Evolutionary conservation across 2,888 invertebrate species (phyloP), one percentile per base, ranked within the genome.

Genomic region (Plagiodera versicolora): DNA sequence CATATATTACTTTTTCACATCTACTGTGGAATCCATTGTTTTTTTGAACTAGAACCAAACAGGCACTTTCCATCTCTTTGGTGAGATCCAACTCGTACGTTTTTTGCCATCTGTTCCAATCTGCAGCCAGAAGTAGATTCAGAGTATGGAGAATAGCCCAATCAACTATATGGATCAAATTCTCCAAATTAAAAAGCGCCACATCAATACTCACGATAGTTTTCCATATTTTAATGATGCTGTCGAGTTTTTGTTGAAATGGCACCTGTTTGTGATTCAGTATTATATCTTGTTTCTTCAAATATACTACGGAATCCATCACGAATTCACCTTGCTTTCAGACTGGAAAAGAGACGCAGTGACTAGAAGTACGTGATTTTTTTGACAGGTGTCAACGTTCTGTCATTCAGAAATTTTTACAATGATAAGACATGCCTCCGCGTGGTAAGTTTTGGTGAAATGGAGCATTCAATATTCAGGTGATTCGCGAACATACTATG

Each of bases 141-240:
- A 79, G 59, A 14, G 77, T 77, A 65, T 79, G 78, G 44, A 77
- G 65, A 68, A 77, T 77, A 9, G 77, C 77, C 78, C 78, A 79
- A 64, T 79, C 77, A 65, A 79, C 73, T 28, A 79, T 69, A 62
- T 76, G 73, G 20, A 76, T 66, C 3, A 76, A 65, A 67, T 74
- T 71, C 24, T 70, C 68, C 55, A 74, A 67, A 17, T 75, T 73
- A 16, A 72, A 67, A 49, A 70, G 66, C 11, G 70, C 64, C 53
- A 71, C 64, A 61, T 73, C 71, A 53, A 70, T 72, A 56, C 70
- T 65, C n/a, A 70, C 61, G 47, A 77, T 68, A 56, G 69, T 71
- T 64, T 68, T 71, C 78, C 78, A 78, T 53, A 77, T 71, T 68
- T 76, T 72, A 17, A 77, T 70, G 39, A 78, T 57, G 9, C 74